These are phyloP conservation scores for Sminthurides bifidus DNA, from an alignment of 1,140 invertebrate species.

Conservation along the genomic window DNA sequence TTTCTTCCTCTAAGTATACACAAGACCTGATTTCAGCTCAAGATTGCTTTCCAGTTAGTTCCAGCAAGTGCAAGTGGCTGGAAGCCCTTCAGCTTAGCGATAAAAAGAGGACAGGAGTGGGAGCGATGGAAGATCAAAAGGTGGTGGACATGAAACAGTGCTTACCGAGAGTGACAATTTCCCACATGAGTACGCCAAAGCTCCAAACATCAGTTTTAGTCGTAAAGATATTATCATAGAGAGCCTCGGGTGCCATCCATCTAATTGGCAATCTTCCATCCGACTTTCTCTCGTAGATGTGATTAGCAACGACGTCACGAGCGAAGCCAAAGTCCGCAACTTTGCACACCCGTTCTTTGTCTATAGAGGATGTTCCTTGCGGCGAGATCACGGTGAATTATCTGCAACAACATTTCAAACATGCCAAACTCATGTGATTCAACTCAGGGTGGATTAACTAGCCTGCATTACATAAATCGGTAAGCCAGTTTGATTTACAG, in stretches of 20 bases:
- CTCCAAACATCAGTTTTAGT: constrained; percentile 88
- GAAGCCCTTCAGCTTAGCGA: no score
- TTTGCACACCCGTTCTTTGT: constrained; percentile 76
- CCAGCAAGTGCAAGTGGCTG: no score
- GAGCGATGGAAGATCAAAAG: no score
- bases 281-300: constrained; percentile 82
- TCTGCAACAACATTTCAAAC: no score
- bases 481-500: no score
- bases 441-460: no score
- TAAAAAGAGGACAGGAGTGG: no score
- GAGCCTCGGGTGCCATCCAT: constrained; percentile 90
- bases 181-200: constrained; percentile 84
- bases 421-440: no score
- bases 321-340: constrained; percentile 91
- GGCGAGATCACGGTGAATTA: constrained; percentile 83
- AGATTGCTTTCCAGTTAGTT: no score
- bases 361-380: constrained; percentile 80
- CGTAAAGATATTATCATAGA: constrained; percentile 82
- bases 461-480: no score
- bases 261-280: constrained; percentile 56
- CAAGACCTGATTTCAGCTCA: no score
- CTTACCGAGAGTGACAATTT: constrained; percentile 48
- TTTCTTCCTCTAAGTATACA: no score
- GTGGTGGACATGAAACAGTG: neutral
- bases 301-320: constrained; percentile 60